These are phyloP conservation scores for Lycodopsis pacificus DNA, from an alignment of 2,797 vertebrate genomes.

Conservation along the genomic window DNA sequence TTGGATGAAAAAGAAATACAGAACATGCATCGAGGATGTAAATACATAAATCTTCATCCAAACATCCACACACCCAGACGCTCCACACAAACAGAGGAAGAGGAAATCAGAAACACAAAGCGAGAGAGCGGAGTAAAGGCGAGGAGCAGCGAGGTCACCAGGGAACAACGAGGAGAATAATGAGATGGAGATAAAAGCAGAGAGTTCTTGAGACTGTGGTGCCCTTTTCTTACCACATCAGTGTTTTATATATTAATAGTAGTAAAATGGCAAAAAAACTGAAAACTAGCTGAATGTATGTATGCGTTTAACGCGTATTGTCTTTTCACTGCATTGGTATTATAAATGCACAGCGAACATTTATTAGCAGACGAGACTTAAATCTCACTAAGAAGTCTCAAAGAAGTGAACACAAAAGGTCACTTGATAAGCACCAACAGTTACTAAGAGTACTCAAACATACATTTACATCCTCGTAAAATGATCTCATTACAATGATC, in stretches of 20 bases:
- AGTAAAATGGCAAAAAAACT: not conserved
- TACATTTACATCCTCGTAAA: too few relatives aligned
- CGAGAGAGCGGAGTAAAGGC: not conserved
- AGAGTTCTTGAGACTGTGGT: not conserved
- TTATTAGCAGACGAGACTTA: not conserved
- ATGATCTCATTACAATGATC: not conserved
- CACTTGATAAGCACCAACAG: not conserved
- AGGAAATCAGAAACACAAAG: not conserved
- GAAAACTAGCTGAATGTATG: not conserved
- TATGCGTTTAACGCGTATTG: too few relatives aligned
- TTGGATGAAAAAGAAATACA: too few relatives aligned
- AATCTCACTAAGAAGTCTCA: not conserved
- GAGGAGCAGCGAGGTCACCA: constrained; percentile 2
- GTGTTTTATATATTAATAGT: not conserved
- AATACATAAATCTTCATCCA: not conserved
- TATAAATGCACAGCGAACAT: too few relatives aligned
- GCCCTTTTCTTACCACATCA: constrained; percentile 4
- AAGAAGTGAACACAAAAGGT: not conserved
- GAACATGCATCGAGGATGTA: not conserved
- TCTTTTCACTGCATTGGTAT: not conserved
- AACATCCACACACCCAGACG: not conserved
- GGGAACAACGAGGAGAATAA: not conserved
- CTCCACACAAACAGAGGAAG: not conserved
- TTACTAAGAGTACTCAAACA: not conserved
- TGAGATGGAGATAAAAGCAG: not conserved